A percentile compares a stretch with the other conserved stretches of the same genome.
These are phyloP conservation scores for Neolamprologus sp. DNA, from an alignment of 2,113 vertebrate genomes.

Conservation along the genomic window DNA sequence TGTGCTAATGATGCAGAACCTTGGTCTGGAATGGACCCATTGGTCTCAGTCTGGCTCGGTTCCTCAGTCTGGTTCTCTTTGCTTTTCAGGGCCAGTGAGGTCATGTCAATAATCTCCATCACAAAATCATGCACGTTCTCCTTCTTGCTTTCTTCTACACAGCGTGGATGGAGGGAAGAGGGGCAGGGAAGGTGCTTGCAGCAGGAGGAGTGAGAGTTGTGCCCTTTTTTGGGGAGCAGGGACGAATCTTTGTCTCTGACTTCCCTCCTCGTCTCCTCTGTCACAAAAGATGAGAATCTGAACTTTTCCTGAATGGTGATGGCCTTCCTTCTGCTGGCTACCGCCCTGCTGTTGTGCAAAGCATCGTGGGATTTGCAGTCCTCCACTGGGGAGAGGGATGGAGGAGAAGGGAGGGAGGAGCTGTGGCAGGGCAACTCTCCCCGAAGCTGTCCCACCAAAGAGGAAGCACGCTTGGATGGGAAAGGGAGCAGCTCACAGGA, in stretches of 20 bases:
- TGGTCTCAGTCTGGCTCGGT: conserved; percentile 29
- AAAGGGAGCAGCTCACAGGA: conserved; percentile 31
- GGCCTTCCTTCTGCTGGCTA: conserved; percentile 24
- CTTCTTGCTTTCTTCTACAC: conserved; percentile 56
- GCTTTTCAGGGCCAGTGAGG: conserved; percentile 84
- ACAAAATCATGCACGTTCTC: conserved; percentile 89
- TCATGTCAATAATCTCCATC: conserved; percentile 92
- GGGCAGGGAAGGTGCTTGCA: conserved; percentile 59
- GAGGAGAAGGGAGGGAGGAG: conserved; percentile 26
- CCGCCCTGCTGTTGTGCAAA: neutral
- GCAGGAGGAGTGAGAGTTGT: conserved; percentile 60
- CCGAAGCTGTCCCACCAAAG: conserved; percentile 67
- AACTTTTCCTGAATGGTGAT: conserved; percentile 62
- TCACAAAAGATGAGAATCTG: conserved; percentile 58
- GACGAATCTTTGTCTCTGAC: conserved; percentile 6
- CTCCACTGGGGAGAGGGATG: conserved; percentile 38
- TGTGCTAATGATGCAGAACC: conserved; percentile 77
- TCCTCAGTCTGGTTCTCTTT: conserved; percentile 79
- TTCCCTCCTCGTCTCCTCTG: conserved; percentile 54
- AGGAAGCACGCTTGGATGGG: conserved; percentile 16
- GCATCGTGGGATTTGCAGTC: conserved; percentile 32
- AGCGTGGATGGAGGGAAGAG: neutral
- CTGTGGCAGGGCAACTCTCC: conserved; percentile 74
- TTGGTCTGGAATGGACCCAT: neutral
- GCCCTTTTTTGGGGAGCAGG: conserved; percentile 1